phyloP scores from a whole-genome alignment of 2,888 invertebrate species.

The Melieria picta region DNA sequence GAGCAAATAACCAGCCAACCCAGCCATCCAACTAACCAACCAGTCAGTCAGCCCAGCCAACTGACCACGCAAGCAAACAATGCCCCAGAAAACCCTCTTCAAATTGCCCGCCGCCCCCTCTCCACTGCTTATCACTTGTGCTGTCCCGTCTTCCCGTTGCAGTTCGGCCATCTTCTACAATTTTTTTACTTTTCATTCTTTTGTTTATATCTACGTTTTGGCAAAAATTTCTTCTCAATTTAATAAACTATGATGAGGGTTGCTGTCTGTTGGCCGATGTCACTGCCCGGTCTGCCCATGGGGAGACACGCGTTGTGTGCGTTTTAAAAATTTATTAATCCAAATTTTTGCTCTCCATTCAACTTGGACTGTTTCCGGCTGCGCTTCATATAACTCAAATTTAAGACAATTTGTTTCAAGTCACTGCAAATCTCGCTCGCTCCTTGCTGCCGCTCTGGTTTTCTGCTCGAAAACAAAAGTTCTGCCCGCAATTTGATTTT shows the following conservation, averaged over 20 bases:
- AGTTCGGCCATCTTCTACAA: slow-evolving; percentile 4
- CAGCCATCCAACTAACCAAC: too few relatives aligned
- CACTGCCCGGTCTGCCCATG: not conserved
- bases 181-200: slow-evolving; percentile 28
- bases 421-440: too few relatives aligned
- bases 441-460: too few relatives aligned
- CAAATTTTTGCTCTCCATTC: slow-evolving; percentile 9
- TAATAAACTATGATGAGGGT: slow-evolving; percentile 60
- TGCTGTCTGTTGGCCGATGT: slow-evolving; percentile 5
- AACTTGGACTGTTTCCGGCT: not conserved
- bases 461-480: too few relatives aligned
- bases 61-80: not conserved
- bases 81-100: slow-evolving; percentile 13
- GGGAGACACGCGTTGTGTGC: not conserved
- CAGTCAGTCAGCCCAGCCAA: too few relatives aligned
- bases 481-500: too few relatives aligned
- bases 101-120: not conserved
- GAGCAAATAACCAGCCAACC: too few relatives aligned
- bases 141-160: not conserved
- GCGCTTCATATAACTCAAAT: too few relatives aligned
- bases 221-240: slow-evolving; percentile 43
- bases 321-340: slow-evolving; percentile 17
- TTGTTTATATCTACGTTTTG: slow-evolving; percentile 33
- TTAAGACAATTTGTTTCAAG: too few relatives aligned
- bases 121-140: not conserved